Evolutionary conservation across 2,888 invertebrate species (phyloP).

Genomic region (Tuberolachnus salignus): DNA sequence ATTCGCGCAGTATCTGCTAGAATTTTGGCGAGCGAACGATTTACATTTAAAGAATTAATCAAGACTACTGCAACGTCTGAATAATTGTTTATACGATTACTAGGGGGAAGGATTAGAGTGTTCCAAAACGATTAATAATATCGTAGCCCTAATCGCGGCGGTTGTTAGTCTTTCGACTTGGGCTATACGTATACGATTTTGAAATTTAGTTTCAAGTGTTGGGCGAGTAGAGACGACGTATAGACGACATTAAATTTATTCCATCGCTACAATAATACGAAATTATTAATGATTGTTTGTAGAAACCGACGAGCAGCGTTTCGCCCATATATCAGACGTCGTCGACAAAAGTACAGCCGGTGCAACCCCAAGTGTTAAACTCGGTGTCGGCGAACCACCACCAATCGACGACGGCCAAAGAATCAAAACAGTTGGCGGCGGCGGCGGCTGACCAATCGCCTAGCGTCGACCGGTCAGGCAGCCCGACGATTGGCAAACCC

Average conservation of each 20-base stretch:
- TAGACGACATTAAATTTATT: background rate
- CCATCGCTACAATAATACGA: background rate
- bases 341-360: conserved; percentile 80
- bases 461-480: conserved; percentile 1
- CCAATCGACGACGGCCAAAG: conserved; percentile 48
- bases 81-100: conserved; percentile 9
- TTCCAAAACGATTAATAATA: conserved; percentile 29
- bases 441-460: background rate
- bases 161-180: background rate
- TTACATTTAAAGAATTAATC: conserved; percentile 25
- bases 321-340: conserved; percentile 81
- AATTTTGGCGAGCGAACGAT: background rate
- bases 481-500: conserved; percentile 66
- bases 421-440: conserved; percentile 5
- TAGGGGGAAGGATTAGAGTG: background rate
- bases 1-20: background rate
- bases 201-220: background rate
- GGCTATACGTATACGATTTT: background rate
- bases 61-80: conserved; percentile 7
- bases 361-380: conserved; percentile 76
- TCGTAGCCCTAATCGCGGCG: background rate
- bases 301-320: conserved; percentile 87
- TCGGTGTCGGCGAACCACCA: conserved; percentile 59
- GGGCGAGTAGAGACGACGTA: no score
- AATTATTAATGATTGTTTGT: background rate